Percentiles rank a stretch among this genome's conserved stretches.
phyloP scores from a whole-genome alignment of 1,140 invertebrate species.

The Sitodiplosis mosellana region DNA sequence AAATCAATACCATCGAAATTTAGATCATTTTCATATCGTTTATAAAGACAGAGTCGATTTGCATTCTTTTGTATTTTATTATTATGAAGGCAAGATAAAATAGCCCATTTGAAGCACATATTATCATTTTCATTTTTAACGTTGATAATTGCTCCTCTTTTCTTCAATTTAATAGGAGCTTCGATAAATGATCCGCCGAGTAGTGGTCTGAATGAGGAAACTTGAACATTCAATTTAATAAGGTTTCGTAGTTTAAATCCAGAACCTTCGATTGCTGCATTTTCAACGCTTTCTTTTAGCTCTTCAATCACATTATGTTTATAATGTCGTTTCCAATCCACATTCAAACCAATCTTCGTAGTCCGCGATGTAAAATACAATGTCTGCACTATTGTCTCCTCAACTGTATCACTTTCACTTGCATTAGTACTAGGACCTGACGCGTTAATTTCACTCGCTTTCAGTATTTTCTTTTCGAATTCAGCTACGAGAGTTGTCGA shows the following conservation, averaged over 20 bases:
- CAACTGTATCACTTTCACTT: too few relatives aligned
- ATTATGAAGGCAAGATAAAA: slow-evolving; percentile 9
- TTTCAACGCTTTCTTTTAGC: too few relatives aligned
- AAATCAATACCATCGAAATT: slow-evolving; percentile 3
- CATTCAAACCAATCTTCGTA: too few relatives aligned
- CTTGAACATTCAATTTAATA: slow-evolving; percentile 12
- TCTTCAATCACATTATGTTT: too few relatives aligned
- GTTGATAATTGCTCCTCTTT: slow-evolving; percentile 13
- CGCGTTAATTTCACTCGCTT: too few relatives aligned
- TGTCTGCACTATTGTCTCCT: too few relatives aligned
- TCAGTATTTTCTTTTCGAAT: too few relatives aligned
- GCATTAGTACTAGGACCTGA: too few relatives aligned
- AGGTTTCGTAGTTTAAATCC: slow-evolving; percentile 1
- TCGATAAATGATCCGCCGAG: slow-evolving; percentile 11
- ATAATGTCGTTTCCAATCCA: too few relatives aligned
- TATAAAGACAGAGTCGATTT: background rate
- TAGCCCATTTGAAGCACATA: slow-evolving; percentile 14
- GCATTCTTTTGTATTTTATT: slow-evolving; percentile 1
- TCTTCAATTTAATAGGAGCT: slow-evolving; percentile 10
- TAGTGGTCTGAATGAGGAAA: slow-evolving; percentile 17
- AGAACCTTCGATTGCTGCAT: too few relatives aligned
- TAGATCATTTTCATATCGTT: background rate
- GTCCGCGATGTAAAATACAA: too few relatives aligned
- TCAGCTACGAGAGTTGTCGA: too few relatives aligned
- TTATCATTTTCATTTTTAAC: slow-evolving; percentile 13